Conservation (phyloP, 2,797 vertebrate genomes). For the Cheirogaleus major region DNA sequence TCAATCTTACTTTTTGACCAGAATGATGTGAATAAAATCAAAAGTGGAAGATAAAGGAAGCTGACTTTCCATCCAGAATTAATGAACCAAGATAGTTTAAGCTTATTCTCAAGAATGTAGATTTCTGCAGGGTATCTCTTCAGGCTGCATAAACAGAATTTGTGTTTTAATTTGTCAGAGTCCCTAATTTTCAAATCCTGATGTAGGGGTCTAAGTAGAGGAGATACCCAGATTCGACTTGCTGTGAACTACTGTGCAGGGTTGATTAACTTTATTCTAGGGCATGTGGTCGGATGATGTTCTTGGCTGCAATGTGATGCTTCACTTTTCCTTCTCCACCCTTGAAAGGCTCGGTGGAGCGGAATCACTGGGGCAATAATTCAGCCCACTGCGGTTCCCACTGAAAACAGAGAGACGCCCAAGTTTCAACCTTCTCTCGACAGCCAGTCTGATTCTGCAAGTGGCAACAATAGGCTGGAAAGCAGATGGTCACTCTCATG, state of each 20-base stretch:
- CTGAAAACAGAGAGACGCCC: constrained; percentile 21
- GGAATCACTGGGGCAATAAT: constrained; percentile 40
- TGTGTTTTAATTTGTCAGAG: not conserved
- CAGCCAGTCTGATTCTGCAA: not conserved
- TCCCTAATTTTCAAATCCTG: not conserved
- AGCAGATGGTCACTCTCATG: constrained; percentile 29
- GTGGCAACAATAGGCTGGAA: constrained; percentile 2
- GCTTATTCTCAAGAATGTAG: not conserved
- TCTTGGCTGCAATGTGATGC: not conserved
- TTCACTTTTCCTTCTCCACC: not conserved
- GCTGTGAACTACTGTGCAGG: not conserved
- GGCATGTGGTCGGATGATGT: too few relatives aligned
- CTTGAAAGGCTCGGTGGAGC: not conserved
- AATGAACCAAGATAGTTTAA: not conserved
- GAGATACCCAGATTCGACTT: not conserved
- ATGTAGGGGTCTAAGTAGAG: not conserved
- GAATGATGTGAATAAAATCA: not conserved
- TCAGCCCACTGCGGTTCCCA: not conserved
- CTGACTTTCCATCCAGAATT: not conserved
- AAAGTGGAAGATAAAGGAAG: not conserved
- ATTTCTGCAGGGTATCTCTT: not conserved
- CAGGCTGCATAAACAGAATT: not conserved
- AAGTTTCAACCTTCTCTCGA: constrained; percentile 15
- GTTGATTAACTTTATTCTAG: not conserved
- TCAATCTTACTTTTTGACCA: not conserved